A percentile compares a stretch with the other conserved stretches of the same genome.
phyloP scores from a whole-genome alignment of 2,797 vertebrate genomes.

The Artibeus jamaicensis region DNA sequence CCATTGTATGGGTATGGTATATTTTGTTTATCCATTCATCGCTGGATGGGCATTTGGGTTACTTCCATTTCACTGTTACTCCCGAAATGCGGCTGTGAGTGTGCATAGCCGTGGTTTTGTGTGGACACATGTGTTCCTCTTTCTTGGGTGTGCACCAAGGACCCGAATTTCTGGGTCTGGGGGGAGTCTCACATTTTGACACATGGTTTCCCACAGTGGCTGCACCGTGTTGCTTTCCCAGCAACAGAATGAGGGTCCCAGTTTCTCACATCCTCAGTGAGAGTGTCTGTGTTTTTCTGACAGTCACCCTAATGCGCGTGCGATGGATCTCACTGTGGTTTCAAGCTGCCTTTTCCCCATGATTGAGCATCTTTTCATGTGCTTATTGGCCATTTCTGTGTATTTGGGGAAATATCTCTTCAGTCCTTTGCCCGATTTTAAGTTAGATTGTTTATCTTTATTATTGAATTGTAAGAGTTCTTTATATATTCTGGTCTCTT shows the following conservation, averaged over 20 bases:
- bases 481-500: too few relatives aligned
- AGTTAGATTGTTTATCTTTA: too few relatives aligned
- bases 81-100: neutral
- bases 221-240: neutral
- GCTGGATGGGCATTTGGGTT: neutral
- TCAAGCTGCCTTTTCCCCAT: neutral
- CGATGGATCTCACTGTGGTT: neutral
- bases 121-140: too few relatives aligned
- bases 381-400: too few relatives aligned
- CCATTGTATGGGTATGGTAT: too few relatives aligned
- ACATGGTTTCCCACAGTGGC: neutral
- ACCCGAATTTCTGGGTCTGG: neutral
- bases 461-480: too few relatives aligned
- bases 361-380: too few relatives aligned
- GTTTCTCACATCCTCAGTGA: neutral
- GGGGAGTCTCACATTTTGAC: neutral
- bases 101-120: neutral
- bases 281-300: neutral
- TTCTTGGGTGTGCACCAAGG: too few relatives aligned
- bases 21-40: neutral
- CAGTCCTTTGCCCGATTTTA: too few relatives aligned
- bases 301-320: neutral
- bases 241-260: neutral
- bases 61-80: neutral
- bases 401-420: too few relatives aligned